A percentile compares a stretch with the other conserved stretches of the same genome.
phyloP scores from a whole-genome alignment of 2,113 vertebrate genomes.

The Cinclus cinclus region DNA sequence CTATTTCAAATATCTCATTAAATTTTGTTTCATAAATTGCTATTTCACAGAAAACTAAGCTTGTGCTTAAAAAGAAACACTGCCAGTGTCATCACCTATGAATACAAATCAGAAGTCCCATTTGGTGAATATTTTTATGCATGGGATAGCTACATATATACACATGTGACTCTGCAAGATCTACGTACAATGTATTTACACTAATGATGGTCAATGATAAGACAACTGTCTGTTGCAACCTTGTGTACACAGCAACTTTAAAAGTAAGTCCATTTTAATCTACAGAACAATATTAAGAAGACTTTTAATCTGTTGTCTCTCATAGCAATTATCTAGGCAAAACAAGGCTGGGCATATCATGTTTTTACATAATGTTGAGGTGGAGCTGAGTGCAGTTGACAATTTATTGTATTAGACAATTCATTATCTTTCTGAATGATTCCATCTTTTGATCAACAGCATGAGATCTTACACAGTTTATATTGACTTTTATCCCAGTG shows the following conservation, averaged over 20 bases:
- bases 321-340: background rate
- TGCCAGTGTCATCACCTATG: background rate
- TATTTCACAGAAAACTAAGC: background rate
- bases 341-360: background rate
- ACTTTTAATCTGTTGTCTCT: background rate
- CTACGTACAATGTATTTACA: background rate
- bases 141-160: background rate
- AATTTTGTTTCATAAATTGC: background rate
- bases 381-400: background rate
- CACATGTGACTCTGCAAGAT: background rate
- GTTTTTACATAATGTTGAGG: background rate
- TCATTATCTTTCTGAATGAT: background rate
- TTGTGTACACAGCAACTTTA: background rate
- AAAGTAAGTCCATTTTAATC: background rate
- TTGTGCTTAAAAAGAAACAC: background rate
- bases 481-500: background rate
- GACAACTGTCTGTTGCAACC: background rate
- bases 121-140: background rate
- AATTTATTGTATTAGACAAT: background rate
- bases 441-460: background rate
- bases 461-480: background rate
- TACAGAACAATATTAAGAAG: background rate
- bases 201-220: background rate
- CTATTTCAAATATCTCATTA: background rate
- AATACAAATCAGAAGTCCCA: background rate